Base-by-base conservation (phyloP, 2,797 vertebrate genomes). In the Hipposideros larvatus region DNA sequence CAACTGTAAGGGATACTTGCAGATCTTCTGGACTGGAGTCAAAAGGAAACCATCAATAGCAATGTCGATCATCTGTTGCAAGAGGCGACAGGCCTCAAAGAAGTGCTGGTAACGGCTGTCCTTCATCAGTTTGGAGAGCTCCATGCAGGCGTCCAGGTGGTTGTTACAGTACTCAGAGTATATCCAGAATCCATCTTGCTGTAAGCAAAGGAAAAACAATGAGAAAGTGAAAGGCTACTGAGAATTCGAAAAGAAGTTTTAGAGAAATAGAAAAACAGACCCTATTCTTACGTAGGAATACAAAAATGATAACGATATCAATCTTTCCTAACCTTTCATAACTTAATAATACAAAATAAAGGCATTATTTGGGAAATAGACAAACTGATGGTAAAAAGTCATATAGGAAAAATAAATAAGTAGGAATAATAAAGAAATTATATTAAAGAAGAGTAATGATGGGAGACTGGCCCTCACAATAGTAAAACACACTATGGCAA, bases 161-260 rank as follows among this genome's bases (percentile, higher is more conserved):
- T 99, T 99, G 98, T 99, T 99, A 98, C 99, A 99, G 99, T 99
- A 99, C 98, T 99, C 99, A 0, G 99, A 99, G 41, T 99, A 99
- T 98, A 99, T 99, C 99, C 99, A 99, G 98, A 99, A 99, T 84
- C 99, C 99, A 11, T 99, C 99, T 99, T 99, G 99, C 99, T 99
- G 98, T 84, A 90, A 73, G 77, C 78, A 97, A 93, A 57, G 74
- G 31, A 82, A 86, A 87, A 66, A 66, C 0, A 26, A 46, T 57
- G 61, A 66, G 65, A 91, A 96, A 95, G 34, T 21, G 11, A 87
- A 90, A 91, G 31, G 59, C 24, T 93, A 90, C n/a, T 79, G 68
- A 90, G 24, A 43, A 77, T 1, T 37, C 22, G 31, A 53, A 86
- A 93, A 78, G 16, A 95, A 80, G 31, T 83, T 68, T 79, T 82